Base-by-base conservation (phyloP, 2,113 vertebrate genomes). In the Argyrosomus japonicus region DNA sequence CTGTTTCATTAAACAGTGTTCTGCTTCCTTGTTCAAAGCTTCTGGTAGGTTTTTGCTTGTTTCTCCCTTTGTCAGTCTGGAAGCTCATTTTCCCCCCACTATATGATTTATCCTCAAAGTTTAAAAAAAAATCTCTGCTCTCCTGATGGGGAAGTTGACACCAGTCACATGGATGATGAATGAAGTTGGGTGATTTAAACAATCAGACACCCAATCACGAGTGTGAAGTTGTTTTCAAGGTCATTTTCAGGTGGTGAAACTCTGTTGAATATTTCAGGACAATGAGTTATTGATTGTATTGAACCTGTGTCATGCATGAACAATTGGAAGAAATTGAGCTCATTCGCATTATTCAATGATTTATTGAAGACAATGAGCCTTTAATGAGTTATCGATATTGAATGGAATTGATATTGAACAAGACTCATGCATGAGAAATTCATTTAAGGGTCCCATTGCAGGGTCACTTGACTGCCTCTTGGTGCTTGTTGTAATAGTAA, bases 211-310 rank as follows among this genome's bases (percentile, higher is more conserved):
- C 12, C 15, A 13, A 60, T 57, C 21, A 57, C 6, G 6, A 83
- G 62, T 15, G 48, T 61, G 54, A 6, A 61, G 57, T 40, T 56
- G 64, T 70, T 51, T 15, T 77, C 27, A 86, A 86, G 80, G 50
- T 56, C 75, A 80, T 84, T 88, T 61, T 61, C 45, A 75, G 70
- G 11, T 13, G 27, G 13, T 23, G 17, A 53, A 78, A 63, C 27
- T 53, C 56, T 61, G 27, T 40, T 43, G 57, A 57, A 67, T 68
- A 85, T 83, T 71, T 68, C 50, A 79, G 45, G 21, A 63, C 51
- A 87, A 84, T 89, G 84, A 83, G 74, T 45, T 75, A 86, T 90
- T 72, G 88, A 91, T 84, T 10, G 10, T 27, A 88, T 85, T 83
- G 85, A 87, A 71, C 73, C 56, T 18, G 56, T 25, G 40, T 87